phyloP scores from a whole-genome alignment of 2,888 invertebrate species.

The Nymphalis urticae region DNA sequence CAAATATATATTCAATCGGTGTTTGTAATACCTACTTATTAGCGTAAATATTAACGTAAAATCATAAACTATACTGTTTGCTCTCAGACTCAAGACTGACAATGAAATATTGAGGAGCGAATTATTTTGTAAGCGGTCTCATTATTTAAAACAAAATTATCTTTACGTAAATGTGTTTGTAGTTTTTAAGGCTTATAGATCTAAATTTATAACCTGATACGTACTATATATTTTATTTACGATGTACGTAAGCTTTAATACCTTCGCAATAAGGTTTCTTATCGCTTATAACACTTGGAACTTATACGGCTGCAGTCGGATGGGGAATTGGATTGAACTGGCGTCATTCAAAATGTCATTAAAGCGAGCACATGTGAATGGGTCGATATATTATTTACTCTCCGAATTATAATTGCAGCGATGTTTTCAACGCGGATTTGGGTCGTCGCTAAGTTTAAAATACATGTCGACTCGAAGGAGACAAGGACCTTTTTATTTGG shows the following conservation, averaged over 20 bases:
- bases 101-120: background rate
- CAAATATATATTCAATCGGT: no score
- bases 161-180: background rate
- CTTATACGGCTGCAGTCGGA: conserved; percentile 71
- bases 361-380: conserved; percentile 57
- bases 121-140: background rate
- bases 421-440: conserved; percentile 17
- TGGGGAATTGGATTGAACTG: conserved; percentile 65
- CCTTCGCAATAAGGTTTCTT: conserved; percentile 64
- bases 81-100: background rate
- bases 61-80: background rate
- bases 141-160: background rate
- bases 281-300: conserved; percentile 49
- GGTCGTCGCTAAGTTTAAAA: conserved; percentile 7
- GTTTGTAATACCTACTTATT: background rate
- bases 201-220: conserved; percentile 25
- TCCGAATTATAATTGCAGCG: conserved; percentile 20
- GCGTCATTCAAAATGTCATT: conserved; percentile 71
- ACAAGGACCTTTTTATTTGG: conserved; percentile 11
- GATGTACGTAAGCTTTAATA: conserved; percentile 50
- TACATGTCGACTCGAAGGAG: conserved; percentile 1
- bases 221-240: conserved; percentile 17
- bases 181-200: conserved; percentile 15
- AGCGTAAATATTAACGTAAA: background rate
- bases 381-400: conserved; percentile 21